These are phyloP conservation scores for Congeria kusceri DNA, from an alignment of 2,888 invertebrate species.

Conservation along the genomic window DNA sequence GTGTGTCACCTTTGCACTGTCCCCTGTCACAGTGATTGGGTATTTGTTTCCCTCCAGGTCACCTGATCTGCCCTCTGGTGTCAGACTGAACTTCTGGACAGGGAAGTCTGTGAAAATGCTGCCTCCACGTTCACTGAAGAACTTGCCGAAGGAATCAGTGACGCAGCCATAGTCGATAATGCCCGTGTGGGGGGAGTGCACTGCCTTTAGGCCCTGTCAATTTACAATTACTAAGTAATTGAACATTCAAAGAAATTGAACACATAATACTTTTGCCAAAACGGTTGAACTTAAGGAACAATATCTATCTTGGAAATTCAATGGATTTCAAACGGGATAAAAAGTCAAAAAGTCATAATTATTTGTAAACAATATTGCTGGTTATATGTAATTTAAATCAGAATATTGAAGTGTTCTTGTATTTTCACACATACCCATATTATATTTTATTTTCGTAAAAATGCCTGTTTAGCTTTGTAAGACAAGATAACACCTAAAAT, in stretches of 20 bases:
- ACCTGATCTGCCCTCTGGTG: slow-evolving; percentile 67
- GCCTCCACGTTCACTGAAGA: slow-evolving; percentile 92
- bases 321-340: too few relatives aligned
- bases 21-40: slow-evolving; percentile 83
- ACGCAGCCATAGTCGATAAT: slow-evolving; percentile 97
- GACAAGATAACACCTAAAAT: too few relatives aligned
- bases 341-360: too few relatives aligned
- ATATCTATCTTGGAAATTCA: too few relatives aligned
- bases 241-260: neutral
- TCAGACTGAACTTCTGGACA: slow-evolving; percentile 89
- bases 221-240: slow-evolving; percentile 11
- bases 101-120: slow-evolving; percentile 91
- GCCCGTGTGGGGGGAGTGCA: slow-evolving; percentile 99
- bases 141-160: slow-evolving; percentile 92
- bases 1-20: slow-evolving; percentile 37
- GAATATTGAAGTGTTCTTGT: too few relatives aligned
- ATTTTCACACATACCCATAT: too few relatives aligned
- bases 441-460: too few relatives aligned
- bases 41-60: slow-evolving; percentile 78
- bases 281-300: too few relatives aligned
- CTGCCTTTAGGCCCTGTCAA: slow-evolving; percentile 92
- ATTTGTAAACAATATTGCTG: too few relatives aligned
- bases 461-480: too few relatives aligned
- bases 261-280: too few relatives aligned
- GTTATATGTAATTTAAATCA: too few relatives aligned